Evolutionary conservation across 2,113 vertebrate genomes (phyloP).

Genomic region (Notarius lentiginosus): DNA sequence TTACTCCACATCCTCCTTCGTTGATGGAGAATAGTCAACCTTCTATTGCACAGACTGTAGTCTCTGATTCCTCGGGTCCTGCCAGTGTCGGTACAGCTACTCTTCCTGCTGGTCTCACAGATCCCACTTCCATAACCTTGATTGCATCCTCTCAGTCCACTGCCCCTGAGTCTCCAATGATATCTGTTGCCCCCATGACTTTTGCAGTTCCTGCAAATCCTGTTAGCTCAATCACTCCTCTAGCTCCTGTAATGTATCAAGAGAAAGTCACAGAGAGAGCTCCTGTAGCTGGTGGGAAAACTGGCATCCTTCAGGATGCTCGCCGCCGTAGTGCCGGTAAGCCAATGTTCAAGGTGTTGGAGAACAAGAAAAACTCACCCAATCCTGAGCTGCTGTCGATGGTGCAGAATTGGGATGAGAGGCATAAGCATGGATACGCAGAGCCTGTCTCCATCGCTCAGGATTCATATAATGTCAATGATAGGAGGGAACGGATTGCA

Average conservation of each 20-base stretch:
- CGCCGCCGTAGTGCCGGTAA: slow-evolving; percentile 81
- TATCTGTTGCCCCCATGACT: background rate
- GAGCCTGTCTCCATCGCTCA: slow-evolving; percentile 68
- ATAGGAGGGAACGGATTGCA: slow-evolving; percentile 75
- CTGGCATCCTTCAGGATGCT: slow-evolving; percentile 89
- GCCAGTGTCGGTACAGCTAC: slow-evolving; percentile 16
- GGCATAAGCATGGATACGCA: slow-evolving; percentile 61
- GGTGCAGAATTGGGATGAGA: slow-evolving; percentile 94
- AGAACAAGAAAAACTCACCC: slow-evolving; percentile 86
- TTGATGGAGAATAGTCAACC: slow-evolving; percentile 55
- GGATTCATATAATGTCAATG: slow-evolving; percentile 71
- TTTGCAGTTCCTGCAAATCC: background rate
- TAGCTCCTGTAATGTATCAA: slow-evolving; percentile 13
- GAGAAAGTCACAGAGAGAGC: slow-evolving; percentile 31
- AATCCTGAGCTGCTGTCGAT: slow-evolving; percentile 91
- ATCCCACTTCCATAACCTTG: slow-evolving; percentile 27
- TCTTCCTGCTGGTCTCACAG: background rate
- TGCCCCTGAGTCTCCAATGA: slow-evolving; percentile 39
- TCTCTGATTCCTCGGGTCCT: slow-evolving; percentile 38
- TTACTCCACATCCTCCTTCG: slow-evolving; percentile 37
- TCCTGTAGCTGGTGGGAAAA: slow-evolving; percentile 67
- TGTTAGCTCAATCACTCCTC: slow-evolving; percentile 35
- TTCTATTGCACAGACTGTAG: slow-evolving; percentile 53
- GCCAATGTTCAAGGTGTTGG: slow-evolving; percentile 86
- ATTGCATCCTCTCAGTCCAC: slow-evolving; percentile 33